Evolutionary conservation across 2,113 vertebrate species (phyloP), one percentile per base, ranked within the genome.

Genomic region (Anguilla japonica): DNA sequence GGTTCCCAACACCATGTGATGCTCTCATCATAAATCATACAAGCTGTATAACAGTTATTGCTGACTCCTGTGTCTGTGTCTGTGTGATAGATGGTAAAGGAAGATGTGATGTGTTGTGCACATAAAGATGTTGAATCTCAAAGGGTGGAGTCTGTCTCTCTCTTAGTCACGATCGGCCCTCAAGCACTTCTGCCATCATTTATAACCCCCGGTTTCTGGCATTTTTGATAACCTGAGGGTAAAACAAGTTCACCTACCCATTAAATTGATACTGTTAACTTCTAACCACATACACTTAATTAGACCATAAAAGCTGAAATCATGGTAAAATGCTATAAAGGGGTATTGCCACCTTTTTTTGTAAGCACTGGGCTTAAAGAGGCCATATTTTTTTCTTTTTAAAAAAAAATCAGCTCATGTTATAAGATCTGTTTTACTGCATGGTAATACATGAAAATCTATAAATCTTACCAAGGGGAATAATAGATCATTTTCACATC

Each of bases 401-500:
- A 1, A 75, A 75, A 75, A 9, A 1, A 75, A 75, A 75, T 75
- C 9, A 75, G 71, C n/a, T 75, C n/a, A 34, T 75, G 71, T 75
- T 75, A 75, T 11, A 75, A 75, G 22, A 75, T 9, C 71, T 75
- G 71, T 85, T 95, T 96, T 95, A 91, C 91, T 94, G 90, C 91
- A 92, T 95, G 93, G 93, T 95, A 96, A 95, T 93, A 93, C 93
- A 93, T 92, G 91, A 93, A 40, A 96, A 96, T 95, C 95, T 93
- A 95, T 96, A 96, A 95, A 95, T 96, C 94, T 94, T 91, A 93
- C 92, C 84, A 91, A 91, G 91, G 91, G 91, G 93, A 93, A 93
- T 95, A 94, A 95, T 93, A 94, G 93, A 94, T 94, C 93, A 94
- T 91, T 93, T 92, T 94, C 90, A 83, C 92, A 93, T 95, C 90